Evolutionary conservation across 1,140 invertebrate genomes (phyloP), one percentile per base, ranked within the genome.

Genomic region (Sarcophaga peregrina): DNA sequence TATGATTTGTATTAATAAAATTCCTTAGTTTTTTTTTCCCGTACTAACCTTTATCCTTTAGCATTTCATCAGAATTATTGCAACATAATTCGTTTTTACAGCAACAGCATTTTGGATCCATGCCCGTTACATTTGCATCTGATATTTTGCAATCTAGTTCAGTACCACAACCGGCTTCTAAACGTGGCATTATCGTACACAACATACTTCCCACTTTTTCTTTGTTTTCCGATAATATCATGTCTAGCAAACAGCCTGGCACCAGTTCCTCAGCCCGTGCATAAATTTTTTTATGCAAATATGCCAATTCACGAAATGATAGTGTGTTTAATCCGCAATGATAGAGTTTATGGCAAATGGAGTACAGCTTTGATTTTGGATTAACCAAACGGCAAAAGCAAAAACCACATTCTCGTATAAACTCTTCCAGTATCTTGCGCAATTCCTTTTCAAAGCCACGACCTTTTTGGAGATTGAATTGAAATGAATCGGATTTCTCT

Each of bases 271-370:
- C 87, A 1, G 87, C 87, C 0, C 86, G 86, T 15, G 86, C 85
- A 76, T 85, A 88, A 46, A 88, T 86, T 3, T 87, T 85, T 25
- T 87, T 87, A 47, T 87, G 86, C 83, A 88, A 86, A 48, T 87
- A 88, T 7, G 83, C 84, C 17, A 88, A 68, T 15, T 88, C 87
- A 47, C 86, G 84, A 37, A 88, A 88, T 20, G 84, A 84, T 9
- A 88, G 76, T 0, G 85, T 85, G n/a, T 85, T 84, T 8, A 88
- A 76, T 0, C 87, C 87, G 25, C 85, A 82, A 25, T 88, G 87
- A 15, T 87, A 86, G 1, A 88, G 73, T 45, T 87, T 86, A 47
- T 88, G 86, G 58, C 87, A 88, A 20, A 87, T 87, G 10, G 84
- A 85, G 68, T 88, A 87, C 17, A 88, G 88, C 37, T 86, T 86